Conservation (phyloP, 2,888 invertebrate genomes). For the Thecophora atra region DNA sequence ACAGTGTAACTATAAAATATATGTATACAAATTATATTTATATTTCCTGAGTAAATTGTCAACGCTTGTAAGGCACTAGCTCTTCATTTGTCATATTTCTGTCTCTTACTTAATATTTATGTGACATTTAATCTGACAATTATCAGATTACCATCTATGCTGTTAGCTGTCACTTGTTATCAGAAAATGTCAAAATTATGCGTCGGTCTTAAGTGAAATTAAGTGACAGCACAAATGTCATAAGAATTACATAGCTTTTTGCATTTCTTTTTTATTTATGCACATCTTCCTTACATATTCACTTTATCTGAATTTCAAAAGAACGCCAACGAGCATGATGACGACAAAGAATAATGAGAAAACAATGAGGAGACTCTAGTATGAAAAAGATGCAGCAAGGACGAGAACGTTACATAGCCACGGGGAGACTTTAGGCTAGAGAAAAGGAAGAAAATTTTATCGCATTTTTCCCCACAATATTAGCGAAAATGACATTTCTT, state of each 20-base stretch:
- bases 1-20: no score
- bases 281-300: no score
- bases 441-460: not conserved
- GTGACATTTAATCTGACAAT: constrained; percentile 18
- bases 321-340: no score
- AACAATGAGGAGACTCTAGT: no score
- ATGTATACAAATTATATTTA: no score
- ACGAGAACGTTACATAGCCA: not conserved
- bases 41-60: no score
- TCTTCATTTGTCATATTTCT: no score
- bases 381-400: not conserved
- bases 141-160: not conserved
- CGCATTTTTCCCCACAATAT: no score
- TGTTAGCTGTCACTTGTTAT: constrained; percentile 2
- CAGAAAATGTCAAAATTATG: constrained; percentile 23
- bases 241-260: constrained; percentile 3
- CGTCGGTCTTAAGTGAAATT: not conserved
- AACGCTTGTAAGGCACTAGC: not conserved
- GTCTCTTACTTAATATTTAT: not conserved
- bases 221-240: constrained; percentile 26
- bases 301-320: no score
- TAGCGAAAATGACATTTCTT: no score
- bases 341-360: no score
- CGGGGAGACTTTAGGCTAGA: not conserved
- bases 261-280: no score